These are phyloP conservation scores for Aphelenchoides fujianensis DNA, from an alignment of 1,140 invertebrate species.

Conservation along the genomic window DNA sequence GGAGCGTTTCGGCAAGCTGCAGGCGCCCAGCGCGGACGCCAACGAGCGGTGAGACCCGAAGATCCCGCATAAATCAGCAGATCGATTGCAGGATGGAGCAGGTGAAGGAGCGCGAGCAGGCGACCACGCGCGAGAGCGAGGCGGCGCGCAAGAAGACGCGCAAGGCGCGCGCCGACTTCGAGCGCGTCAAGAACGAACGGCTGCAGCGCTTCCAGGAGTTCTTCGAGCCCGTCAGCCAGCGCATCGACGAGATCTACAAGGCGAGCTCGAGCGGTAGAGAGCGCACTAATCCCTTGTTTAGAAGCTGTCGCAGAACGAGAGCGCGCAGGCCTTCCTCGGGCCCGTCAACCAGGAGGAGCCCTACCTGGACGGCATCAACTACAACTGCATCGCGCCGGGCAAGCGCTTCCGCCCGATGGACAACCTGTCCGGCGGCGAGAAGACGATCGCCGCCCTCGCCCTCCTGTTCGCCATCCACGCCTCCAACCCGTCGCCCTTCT, in stretches of 20 bases:
- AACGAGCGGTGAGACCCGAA: slow-evolving; percentile 65
- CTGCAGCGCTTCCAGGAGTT: slow-evolving; percentile 90
- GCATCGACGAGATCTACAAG: slow-evolving; percentile 98
- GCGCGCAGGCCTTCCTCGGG: slow-evolving; percentile 92
- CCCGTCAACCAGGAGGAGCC: slow-evolving; percentile 98
- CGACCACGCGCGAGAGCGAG: slow-evolving; percentile 95
- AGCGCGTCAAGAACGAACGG: slow-evolving; percentile 88
- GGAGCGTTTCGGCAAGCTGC: slow-evolving; percentile 84
- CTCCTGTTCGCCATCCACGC: slow-evolving; percentile 94
- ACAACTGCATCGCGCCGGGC: slow-evolving; percentile 97
- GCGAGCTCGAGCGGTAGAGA: slow-evolving; percentile 63
- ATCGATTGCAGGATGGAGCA: slow-evolving; percentile 76
- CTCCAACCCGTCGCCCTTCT: slow-evolving; percentile 96
- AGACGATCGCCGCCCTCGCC: slow-evolving; percentile 94
- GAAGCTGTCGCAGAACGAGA: slow-evolving; percentile 89
- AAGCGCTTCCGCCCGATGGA: slow-evolving; percentile 95
- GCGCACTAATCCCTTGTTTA: slow-evolving; percentile 60
- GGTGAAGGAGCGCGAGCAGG: slow-evolving; percentile 86
- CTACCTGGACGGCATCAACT: slow-evolving; percentile 92
- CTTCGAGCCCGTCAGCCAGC: slow-evolving; percentile 93
- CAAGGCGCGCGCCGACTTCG: slow-evolving; percentile 88
- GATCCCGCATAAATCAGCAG: neutral
- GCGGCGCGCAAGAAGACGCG: slow-evolving; percentile 85
- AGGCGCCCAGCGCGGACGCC: slow-evolving; percentile 92
- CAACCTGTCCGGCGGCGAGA: slow-evolving; percentile 96